These are phyloP conservation scores for Mallateleia sp. DNA, from an alignment of 2,888 invertebrate genomes.

Conservation along the genomic window DNA sequence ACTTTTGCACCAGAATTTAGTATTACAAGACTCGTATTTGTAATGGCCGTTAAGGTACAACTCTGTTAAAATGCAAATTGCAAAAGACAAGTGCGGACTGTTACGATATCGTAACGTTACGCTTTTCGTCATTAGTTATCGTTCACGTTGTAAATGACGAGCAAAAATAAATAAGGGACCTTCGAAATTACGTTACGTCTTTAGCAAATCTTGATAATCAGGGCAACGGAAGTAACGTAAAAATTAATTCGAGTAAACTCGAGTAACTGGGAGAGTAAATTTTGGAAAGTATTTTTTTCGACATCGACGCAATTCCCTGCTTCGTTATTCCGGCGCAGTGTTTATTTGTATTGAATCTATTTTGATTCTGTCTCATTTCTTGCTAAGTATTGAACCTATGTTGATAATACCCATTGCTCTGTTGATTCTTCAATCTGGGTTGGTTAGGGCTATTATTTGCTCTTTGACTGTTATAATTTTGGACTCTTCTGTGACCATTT, in stretches of 20 bases:
- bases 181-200: slow-evolving; percentile 14
- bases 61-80: slow-evolving; percentile 56
- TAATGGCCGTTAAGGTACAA: slow-evolving; percentile 33
- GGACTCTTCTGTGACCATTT: too few species aligned
- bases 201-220: not conserved
- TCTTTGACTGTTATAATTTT: too few species aligned
- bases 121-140: too few species aligned
- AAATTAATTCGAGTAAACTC: slow-evolving; percentile 23
- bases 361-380: too few species aligned
- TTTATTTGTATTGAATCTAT: slow-evolving; percentile 62
- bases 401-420: too few species aligned
- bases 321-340: not conserved
- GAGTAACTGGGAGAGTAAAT: slow-evolving; percentile 1
- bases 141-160: too few species aligned
- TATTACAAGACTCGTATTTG: slow-evolving; percentile 6
- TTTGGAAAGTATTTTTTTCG: not conserved
- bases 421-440: too few species aligned
- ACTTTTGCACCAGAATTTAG: slow-evolving; percentile 27
- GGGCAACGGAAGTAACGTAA: slow-evolving; percentile 5
- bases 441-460: too few species aligned
- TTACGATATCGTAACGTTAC: slow-evolving; percentile 28
- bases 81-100: slow-evolving; percentile 25
- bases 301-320: not conserved
- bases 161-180: slow-evolving; percentile 23
- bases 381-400: too few species aligned